A percentile compares a stretch with the other conserved stretches of the same genome.
Conservation (phyloP, 2,888 invertebrate species). For the Ennomos erosarius region DNA sequence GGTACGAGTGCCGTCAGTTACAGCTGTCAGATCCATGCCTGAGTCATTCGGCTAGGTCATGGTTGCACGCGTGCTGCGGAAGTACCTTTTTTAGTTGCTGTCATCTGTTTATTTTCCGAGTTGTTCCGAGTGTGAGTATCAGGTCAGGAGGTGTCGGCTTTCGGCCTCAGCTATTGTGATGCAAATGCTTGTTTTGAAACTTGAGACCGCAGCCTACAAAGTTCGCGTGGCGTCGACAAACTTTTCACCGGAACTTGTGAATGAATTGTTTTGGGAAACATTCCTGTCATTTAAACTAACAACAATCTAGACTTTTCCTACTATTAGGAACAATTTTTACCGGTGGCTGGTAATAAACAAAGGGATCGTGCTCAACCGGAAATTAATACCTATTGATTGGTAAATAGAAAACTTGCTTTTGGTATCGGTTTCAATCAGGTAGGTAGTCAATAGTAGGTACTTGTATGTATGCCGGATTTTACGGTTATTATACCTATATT, state of each 20-base stretch:
- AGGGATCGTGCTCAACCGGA: background rate
- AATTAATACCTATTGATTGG: conserved; percentile 6
- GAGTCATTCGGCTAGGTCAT: conserved; percentile 64
- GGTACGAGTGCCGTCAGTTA: conserved; percentile 69
- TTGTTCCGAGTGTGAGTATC: conserved; percentile 18
- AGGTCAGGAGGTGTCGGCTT: conserved; percentile 16
- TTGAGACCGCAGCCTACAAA: conserved; percentile 51
- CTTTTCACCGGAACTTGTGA: conserved; percentile 38
- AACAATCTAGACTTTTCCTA: too few relatives aligned
- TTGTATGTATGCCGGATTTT: background rate
- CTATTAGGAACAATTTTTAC: too few relatives aligned
- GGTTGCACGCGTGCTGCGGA: conserved; percentile 59
- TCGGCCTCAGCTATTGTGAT: conserved; percentile 45
- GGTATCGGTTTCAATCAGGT: background rate
- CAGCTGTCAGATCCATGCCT: conserved; percentile 38
- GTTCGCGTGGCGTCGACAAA: conserved; percentile 65
- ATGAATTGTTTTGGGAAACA: conserved; percentile 29
- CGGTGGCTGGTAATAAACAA: background rate
- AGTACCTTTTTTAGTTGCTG: conserved; percentile 44
- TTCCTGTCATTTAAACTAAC: conserved; percentile 1
- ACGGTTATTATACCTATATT: background rate
- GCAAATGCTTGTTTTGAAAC: conserved; percentile 62
- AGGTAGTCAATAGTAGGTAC: too few relatives aligned
- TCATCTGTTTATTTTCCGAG: conserved; percentile 44
- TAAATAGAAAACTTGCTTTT: background rate